Evolutionary conservation across 2,797 vertebrate species (phyloP).

Genomic region (Xenops minutus): DNA sequence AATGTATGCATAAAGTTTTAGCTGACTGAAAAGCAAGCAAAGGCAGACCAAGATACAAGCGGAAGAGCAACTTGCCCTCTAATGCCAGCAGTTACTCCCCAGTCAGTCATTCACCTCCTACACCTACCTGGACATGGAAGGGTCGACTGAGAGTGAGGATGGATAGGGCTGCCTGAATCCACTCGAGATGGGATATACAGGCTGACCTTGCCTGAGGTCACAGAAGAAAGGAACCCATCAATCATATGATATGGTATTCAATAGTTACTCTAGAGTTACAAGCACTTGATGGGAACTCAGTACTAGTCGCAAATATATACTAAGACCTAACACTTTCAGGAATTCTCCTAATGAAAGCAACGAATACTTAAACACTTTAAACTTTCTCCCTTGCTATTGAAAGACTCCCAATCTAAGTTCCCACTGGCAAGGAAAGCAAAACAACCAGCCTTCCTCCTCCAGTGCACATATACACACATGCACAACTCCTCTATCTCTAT

Average conservation of each 20-base stretch:
- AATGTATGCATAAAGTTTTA: conserved; percentile 55
- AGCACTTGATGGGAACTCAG: conserved; percentile 59
- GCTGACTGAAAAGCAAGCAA: conserved; percentile 76
- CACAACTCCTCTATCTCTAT: background rate
- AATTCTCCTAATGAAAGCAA: background rate
- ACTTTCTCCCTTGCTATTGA: background rate
- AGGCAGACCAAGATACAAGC: conserved; percentile 73
- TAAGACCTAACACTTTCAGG: background rate
- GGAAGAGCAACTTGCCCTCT: conserved; percentile 62
- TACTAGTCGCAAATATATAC: background rate
- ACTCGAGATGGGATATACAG: conserved; percentile 81
- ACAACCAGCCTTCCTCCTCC: background rate
- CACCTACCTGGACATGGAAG: conserved; percentile 84
- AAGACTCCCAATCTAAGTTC: background rate
- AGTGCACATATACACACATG: background rate
- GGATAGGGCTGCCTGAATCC: conserved; percentile 83
- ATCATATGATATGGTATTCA: conserved; percentile 62
- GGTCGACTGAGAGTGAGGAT: conserved; percentile 81
- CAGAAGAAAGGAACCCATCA: conserved; percentile 83
- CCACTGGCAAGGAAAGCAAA: background rate
- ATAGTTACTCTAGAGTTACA: conserved; percentile 50
- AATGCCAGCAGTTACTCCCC: conserved; percentile 60
- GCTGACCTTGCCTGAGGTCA: conserved; percentile 86
- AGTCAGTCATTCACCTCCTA: conserved; percentile 67
- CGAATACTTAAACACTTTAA: background rate